Evolutionary conservation across 2,113 vertebrate genomes (phyloP), one percentile per base, ranked within the genome.

Genomic region (Prietella phreatophila): DNA sequence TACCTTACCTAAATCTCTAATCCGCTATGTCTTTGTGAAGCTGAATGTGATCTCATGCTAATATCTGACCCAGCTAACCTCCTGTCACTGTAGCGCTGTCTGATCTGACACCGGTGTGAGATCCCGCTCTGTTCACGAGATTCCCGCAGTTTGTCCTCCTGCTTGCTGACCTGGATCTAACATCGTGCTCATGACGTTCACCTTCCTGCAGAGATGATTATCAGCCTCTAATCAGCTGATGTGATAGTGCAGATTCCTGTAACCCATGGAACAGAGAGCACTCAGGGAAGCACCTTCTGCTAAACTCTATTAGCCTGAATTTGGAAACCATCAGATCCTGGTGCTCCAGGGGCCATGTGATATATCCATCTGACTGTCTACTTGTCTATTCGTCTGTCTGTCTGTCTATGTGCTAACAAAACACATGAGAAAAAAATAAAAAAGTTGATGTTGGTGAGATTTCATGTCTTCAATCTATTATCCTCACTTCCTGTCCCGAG

Each of bases 151-250:
- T 42, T 5, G 22, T 47, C 58, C 36, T 36, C 36, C 20, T 27
- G 56, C 36, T 60, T 83, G 58, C 39, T 83, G 58, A 27, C 80
- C 80, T 27, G 80, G 19, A 36, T 82, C 80, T 60, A 25, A 82
- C 14, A 1, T 27, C 17, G 4, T 63, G 58, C 60, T 83, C 20
- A 47, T 83, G 58, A 63, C 13, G 1, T 63, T 63, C 82, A 61
- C 60, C 80, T 39, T 61, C 56, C 80, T 42, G 58, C 56, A 39
- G 80, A 61, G 80, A 61, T 82, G 36, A 82, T 82, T 58, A 81
- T 81, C 33, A 82, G 80, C 36, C 36, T 83, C 58, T 83, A 47
- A 63, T 63, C 36, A 47, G 58, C 5, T 27, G 58, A 42, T 6
- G 33, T 42, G 80, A 39, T 61, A 33, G 7, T 60, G 10, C 5